Conservation (phyloP, 2,888 invertebrate species). For the Marasmarcha lunaedactyla region DNA sequence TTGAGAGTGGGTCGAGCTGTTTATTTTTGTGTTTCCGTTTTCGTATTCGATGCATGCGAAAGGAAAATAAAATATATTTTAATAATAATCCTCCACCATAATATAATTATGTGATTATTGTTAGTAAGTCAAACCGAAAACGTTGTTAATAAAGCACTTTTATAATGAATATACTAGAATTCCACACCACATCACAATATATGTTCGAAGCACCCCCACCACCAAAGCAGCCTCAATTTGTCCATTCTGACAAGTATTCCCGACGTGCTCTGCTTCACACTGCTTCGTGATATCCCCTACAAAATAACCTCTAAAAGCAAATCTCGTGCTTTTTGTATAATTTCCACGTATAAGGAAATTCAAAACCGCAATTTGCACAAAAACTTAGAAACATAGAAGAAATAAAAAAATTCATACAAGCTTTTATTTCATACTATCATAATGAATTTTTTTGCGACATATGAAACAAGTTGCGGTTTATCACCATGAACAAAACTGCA, state of each 20-base stretch:
- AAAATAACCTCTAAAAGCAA: conserved; percentile 27
- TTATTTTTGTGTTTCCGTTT: conserved; percentile 38
- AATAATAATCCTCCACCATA: conserved; percentile 13
- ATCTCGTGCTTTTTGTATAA: conserved; percentile 34
- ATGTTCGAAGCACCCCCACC: too few relatives aligned
- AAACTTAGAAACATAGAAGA: too few relatives aligned
- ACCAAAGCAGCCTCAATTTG: too few relatives aligned
- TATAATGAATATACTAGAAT: too few relatives aligned
- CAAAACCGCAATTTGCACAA: conserved; percentile 30
- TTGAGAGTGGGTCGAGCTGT: conserved; percentile 67
- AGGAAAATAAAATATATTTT: conserved; percentile 39
- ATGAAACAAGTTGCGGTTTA: not conserved
- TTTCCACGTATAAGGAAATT: too few relatives aligned
- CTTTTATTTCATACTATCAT: not conserved
- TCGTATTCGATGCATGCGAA: conserved; percentile 53
- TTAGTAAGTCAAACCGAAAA: not conserved
- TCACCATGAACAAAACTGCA: not conserved
- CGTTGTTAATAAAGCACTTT: not conserved
- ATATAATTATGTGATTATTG: not conserved
- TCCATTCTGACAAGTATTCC: too few relatives aligned
- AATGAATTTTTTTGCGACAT: not conserved
- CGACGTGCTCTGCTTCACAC: not conserved
- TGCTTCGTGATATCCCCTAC: not conserved
- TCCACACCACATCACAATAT: too few relatives aligned
- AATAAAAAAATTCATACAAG: not conserved